Evolutionary conservation across 2,888 invertebrate species (phyloP), one percentile per base, ranked within the genome.

Genomic region (Zygogramma bicolorata): DNA sequence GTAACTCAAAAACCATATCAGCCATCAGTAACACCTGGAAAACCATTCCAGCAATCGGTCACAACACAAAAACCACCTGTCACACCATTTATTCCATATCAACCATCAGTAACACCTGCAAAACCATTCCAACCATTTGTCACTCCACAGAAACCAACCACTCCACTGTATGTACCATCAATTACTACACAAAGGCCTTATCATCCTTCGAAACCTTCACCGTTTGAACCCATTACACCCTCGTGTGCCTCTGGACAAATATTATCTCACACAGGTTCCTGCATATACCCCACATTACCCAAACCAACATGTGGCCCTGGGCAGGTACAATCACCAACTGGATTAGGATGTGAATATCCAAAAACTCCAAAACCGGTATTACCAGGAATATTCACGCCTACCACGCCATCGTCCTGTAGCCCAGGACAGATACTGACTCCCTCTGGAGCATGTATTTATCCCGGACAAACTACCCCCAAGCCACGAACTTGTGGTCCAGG

Each of bases 1-100:
- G 71, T 73, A 66, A 79, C 77, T 74, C 71, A 76, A 71, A 72
- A 67, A 76, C 75, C 79, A 75, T 75, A 74, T 71, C 70, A 75
- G 66, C 74, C 74, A 77, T 73, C 73, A 69, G 53, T 75, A 75
- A 74, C 75, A 70, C 75, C 74, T 66, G 66, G 67, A 57, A 77
- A 74, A 77, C 74, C 77, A 75, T 76, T 75, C 73, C 75, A 76
- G 65, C 75, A 77, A 68, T 77, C 62, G 65, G 65, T 71, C 70
- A 76, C 76, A 60, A 68, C 63, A 74, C 70, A 68, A 70, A 77
- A 75, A 78, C 72, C 75, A 71, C 75, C 63, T 67, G 27, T 70
- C 70, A 73, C 67, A 63, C 58, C 70, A 73, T 65, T 57, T 68
- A 70, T 31, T 57, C 72, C 73, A 59, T 71, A 67, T 72, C 63